Evolutionary conservation across 2,113 vertebrate species (phyloP), one percentile per base, ranked within the genome.

Genomic region (Pycnonotus jocosus): DNA sequence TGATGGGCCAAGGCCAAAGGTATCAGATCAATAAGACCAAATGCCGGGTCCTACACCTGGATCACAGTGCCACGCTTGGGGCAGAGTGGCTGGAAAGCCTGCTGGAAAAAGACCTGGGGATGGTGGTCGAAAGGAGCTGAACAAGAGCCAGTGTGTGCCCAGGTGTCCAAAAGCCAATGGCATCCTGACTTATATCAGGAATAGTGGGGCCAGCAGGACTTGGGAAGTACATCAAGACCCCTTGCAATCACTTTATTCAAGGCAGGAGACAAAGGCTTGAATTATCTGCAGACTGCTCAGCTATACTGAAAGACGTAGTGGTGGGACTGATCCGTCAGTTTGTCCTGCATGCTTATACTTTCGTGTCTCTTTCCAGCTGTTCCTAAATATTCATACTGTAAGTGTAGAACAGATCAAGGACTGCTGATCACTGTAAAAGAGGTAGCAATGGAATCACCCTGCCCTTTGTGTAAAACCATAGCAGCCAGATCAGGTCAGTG

Each of bases 361-460:
- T 20, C 2, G 3, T 60, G 58, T 33, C 24, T 71, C 35, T 85
- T 68, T 61, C 48, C 68, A 92, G 48, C 25, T 8, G 1, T 45
- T 92, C 37, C 45, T 73, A 69, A 84, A 62, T 78, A 84, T 45
- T 84, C 42, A 30, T 53, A 44, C 8, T 61, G 31, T 35, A 69
- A 90, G 44, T n/a, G 45, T 21, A 58, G 50, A 53, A 70, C 50
- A 35, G n/a, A 77, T 61, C 37, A 65, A 93, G 71, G 27, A 42
- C 15, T 90, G 45, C 70, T 76, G 62, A 76, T 94, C 42, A 50
- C 40, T 92, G 80, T 53, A 85, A 88, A 81, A 77, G 61, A 72
- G 9, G 21, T 0, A 42, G 40, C 61, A 79, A 16, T 69, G 70
- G 76, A 48, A 91, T 85, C 48, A 65, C 25, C 4, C 44, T 80